Evolutionary conservation across 2,888 invertebrate genomes (phyloP), one percentile per base, ranked within the genome.

Genomic region (Electrophaes corylata): DNA sequence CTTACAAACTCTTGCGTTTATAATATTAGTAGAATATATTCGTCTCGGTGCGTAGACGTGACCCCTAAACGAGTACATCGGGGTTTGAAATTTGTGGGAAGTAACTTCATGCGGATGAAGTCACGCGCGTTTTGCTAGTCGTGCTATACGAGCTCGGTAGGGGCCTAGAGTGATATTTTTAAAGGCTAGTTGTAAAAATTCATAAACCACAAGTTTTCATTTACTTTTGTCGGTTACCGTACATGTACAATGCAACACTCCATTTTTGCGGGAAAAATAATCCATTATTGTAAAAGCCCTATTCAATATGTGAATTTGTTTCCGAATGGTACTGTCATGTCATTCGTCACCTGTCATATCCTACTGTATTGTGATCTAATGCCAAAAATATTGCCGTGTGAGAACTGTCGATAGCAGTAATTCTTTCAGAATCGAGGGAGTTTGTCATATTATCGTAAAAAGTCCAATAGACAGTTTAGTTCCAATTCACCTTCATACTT

Each of bases 261-360:
- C 29, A 40, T 49, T 58, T 44, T 57, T 18, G 39, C 39, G 5
- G 23, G 2, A 8, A 49, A 58, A 54, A 54, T 50, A 58, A 53
- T 53, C 52, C 48, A 58, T 58, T 58, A 49, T 26, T 50, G 31
- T 31, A 53, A 58, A 56, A 53, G 45, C 39, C 12, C 39, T 49
- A 37, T 54, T 53, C 40, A 54, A 54, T 41, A 43, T 16, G 47
- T 14, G 41, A 54, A 59, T 59, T 59, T 37, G 29, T 50, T 46
- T 61, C 66, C 62, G 70, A 69, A 78, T 77, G 75, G 71, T 73
- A 72, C 75, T 79, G 78, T 79, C 81, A 76, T 78, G 70, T 79
- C 75, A 76, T 76, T 75, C 66, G 76, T 79, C 77, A 78, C 61
- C 58, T 65, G 69, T 66, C 66, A 49, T 48, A 64, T 52, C 55